Evolutionary conservation across 1,140 invertebrate species (phyloP).

Genomic region (Halictus rubicundus): DNA sequence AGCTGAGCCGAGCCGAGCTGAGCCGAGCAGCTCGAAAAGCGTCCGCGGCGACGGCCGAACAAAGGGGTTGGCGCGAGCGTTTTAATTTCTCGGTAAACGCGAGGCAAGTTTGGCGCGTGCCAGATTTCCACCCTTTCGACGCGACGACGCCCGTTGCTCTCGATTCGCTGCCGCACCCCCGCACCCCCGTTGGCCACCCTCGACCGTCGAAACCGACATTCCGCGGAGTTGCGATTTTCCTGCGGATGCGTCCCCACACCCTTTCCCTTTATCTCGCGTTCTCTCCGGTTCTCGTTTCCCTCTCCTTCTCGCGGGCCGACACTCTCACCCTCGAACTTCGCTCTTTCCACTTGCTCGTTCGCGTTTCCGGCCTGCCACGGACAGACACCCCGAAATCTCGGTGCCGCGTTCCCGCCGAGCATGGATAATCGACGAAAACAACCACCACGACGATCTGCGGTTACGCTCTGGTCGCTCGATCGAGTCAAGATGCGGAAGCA

Average conservation of each 20-base stretch:
- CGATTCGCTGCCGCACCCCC: conserved; percentile 31
- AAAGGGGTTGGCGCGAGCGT: conserved; percentile 48
- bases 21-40: background rate
- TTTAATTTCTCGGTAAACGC: conserved; percentile 68
- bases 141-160: conserved; percentile 15
- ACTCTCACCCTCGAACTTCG: background rate
- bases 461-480: conserved; percentile 8
- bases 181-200: conserved; percentile 31
- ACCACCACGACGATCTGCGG: conserved; percentile 64
- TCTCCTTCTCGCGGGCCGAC: background rate
- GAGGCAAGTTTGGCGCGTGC: conserved; percentile 72
- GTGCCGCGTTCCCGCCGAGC: background rate
- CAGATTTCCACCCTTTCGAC: conserved; percentile 59
- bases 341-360: conserved; percentile 23
- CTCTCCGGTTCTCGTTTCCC: background rate
- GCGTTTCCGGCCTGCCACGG: conserved; percentile 4
- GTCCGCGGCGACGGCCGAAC: conserved; percentile 26
- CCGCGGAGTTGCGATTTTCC: conserved; percentile 59
- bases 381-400: background rate
- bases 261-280: background rate
- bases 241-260: background rate
- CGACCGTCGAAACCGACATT: conserved; percentile 66
- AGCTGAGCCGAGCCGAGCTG: background rate
- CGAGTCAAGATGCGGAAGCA: background rate
- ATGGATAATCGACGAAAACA: conserved; percentile 60